These are phyloP conservation scores for Rhagonycha fulva DNA, from an alignment of 2,888 invertebrate species.

Conservation along the genomic window DNA sequence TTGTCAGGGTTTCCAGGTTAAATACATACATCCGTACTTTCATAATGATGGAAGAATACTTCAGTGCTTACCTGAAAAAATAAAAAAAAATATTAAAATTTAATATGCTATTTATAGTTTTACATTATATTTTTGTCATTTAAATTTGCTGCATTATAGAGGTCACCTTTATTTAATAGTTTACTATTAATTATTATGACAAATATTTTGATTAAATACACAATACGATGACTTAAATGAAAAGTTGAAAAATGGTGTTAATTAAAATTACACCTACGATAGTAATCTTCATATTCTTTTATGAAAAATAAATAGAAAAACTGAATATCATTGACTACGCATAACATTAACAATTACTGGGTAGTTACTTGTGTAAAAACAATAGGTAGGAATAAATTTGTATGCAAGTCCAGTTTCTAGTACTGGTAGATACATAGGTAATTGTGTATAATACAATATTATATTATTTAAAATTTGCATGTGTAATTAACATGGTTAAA, in stretches of 20 bases:
- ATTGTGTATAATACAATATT: not conserved
- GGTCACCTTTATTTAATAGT: too few species aligned
- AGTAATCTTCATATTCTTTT: not conserved
- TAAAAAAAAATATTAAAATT: not conserved
- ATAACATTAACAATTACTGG: not conserved
- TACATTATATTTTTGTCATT: too few species aligned
- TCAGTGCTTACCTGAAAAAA: not conserved
- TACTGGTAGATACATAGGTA: not conserved
- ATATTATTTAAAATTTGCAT: not conserved
- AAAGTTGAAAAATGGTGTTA: not conserved
- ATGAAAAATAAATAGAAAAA: not conserved
- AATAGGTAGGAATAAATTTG: not conserved
- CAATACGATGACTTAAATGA: too few species aligned
- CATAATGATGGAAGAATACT: not conserved
- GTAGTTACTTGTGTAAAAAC: not conserved
- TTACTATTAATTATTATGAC: too few species aligned
- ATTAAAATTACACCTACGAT: not conserved
- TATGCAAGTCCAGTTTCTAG: conserved; percentile 1
- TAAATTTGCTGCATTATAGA: too few species aligned
- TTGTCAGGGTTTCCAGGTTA: too few species aligned
- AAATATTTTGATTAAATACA: too few species aligned
- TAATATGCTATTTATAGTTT: too few species aligned
- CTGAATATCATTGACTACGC: not conserved
- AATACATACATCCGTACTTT: not conserved
- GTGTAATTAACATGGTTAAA: not conserved